Evolutionary conservation across 2,113 vertebrate species (phyloP).

Genomic region (Neopipo cinnamomea): DNA sequence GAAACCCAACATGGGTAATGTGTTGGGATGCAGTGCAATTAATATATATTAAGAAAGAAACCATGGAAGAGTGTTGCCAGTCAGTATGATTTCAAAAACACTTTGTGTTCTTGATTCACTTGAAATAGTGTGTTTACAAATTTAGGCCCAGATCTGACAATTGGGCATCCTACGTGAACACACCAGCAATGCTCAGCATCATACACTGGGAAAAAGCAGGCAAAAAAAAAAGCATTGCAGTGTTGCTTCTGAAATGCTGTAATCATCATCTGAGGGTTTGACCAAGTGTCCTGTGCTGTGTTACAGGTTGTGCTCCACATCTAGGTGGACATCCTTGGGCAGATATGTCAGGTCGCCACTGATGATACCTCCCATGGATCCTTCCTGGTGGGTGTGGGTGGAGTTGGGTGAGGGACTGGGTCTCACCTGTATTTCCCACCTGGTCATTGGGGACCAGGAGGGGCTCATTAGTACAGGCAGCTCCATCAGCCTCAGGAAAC

Average conservation of each 20-base stretch:
- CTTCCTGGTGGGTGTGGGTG: not conserved
- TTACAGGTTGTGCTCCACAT: not conserved
- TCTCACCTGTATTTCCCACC: not conserved
- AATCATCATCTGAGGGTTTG: accelerated
- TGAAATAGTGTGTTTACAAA: not conserved
- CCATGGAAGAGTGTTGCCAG: not conserved
- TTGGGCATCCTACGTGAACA: not conserved
- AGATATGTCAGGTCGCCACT: not conserved
- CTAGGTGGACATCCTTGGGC: not conserved
- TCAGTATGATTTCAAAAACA: not conserved
- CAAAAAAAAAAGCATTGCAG: not conserved
- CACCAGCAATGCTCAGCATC: not conserved
- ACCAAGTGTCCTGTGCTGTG: not conserved
- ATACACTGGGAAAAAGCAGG: not conserved
- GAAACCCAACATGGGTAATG: not conserved
- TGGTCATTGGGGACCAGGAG: not conserved
- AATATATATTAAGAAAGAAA: not conserved
- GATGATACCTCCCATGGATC: not conserved
- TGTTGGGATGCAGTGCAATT: not conserved
- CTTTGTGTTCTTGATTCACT: not conserved
- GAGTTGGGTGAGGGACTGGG: not conserved
- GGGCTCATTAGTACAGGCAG: accelerated
- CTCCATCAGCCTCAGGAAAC: accelerated
- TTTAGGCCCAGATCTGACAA: not conserved
- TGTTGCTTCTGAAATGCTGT: not conserved